Evolutionary conservation across 1,140 invertebrate species (phyloP).

Genomic region (Cydia pomonella): DNA sequence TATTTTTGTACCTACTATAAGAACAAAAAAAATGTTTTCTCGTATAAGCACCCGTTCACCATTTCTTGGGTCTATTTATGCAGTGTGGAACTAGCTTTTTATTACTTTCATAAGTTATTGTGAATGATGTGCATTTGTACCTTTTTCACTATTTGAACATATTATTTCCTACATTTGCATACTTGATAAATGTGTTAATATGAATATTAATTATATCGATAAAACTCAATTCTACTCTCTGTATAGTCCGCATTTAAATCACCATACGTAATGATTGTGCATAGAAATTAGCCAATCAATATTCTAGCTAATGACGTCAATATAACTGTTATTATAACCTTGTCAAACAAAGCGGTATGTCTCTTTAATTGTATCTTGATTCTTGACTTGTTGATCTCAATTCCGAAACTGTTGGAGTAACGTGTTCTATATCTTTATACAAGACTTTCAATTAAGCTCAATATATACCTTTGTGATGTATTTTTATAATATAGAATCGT

Average conservation of each 20-base stretch:
- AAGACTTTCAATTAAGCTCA: slow-evolving; percentile 75
- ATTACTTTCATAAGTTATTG: too few relatives aligned
- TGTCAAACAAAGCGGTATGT: slow-evolving; percentile 35
- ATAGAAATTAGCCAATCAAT: background rate
- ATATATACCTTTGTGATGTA: slow-evolving; percentile 77
- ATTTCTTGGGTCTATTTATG: too few relatives aligned
- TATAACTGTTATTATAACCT: background rate
- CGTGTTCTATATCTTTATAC: slow-evolving; percentile 75
- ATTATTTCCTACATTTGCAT: too few relatives aligned
- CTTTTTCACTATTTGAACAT: too few relatives aligned
- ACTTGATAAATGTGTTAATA: background rate
- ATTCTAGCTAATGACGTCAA: background rate
- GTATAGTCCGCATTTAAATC: background rate
- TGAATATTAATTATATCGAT: too few relatives aligned
- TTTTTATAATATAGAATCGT: slow-evolving; percentile 67
- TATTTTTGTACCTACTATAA: background rate
- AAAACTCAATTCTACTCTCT: too few relatives aligned
- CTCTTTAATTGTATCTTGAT: slow-evolving; percentile 34
- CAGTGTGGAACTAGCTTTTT: too few relatives aligned
- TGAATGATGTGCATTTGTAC: too few relatives aligned
- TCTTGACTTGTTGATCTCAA: slow-evolving; percentile 62
- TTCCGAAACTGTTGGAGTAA: slow-evolving; percentile 57
- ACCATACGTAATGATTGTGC: background rate
- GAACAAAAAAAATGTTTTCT: background rate
- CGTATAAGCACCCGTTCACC: too few relatives aligned